Evolutionary conservation across 2,888 invertebrate genomes (phyloP), one percentile per base, ranked within the genome.

Genomic region (Mimas tiliae): DNA sequence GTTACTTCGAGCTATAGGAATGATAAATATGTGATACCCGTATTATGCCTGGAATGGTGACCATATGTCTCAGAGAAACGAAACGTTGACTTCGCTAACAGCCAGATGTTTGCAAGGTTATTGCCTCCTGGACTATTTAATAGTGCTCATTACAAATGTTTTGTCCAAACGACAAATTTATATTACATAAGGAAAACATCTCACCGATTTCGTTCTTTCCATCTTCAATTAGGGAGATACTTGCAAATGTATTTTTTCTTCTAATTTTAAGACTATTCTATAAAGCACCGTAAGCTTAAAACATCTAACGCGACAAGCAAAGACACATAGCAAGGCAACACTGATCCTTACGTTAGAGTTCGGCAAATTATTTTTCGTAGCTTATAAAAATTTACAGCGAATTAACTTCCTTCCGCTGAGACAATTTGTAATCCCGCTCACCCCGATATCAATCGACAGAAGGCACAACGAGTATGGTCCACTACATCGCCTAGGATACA

Each of bases 271-370:
- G 70, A 68, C 65, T 81, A 80, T 77, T 75, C 79, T 85, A 82
- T 77, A 81, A 91, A 92, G 92, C 92, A 93, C 91, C 91, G 83
- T 85, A 88, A 89, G 87, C 87, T 88, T 86, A 83, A 78, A 82
- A 87, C 77, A 82, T 86, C 83, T 87, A 89, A 85, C 86, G 91
- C 91, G 88, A 88, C 85, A 87, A 92, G 89, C 91, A 91, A 93
- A 91, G 93, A 92, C 93, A 93, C 93, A 86, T 88, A 90, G 90
- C 93, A 93, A 93, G 93, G 93, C 93, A 93, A 92, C 92, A 92
- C 89, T 84, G 87, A 90, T 87, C 76, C 78, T 84, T 89, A 90
- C 81, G 82, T 81, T 86, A 85, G 80, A 74, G 77, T 84, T 79
- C 81, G 81, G 85, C 81, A 82, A 87, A 86, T 83, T 84, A 88